Evolutionary conservation across 2,113 vertebrate species (phyloP), one percentile per base, ranked within the genome.

Genomic region (Cricetomys ansorgei): DNA sequence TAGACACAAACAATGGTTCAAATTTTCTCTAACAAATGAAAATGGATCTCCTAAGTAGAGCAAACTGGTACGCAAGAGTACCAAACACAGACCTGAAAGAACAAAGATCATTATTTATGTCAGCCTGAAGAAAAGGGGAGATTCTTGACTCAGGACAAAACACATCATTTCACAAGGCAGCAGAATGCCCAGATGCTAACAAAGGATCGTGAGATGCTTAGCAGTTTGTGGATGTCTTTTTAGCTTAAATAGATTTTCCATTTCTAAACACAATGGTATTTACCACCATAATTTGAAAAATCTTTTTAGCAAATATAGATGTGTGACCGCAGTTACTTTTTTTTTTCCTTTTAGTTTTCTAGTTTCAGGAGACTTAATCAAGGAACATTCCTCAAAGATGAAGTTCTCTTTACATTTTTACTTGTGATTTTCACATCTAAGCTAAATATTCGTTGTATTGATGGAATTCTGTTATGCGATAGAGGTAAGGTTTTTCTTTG

Each of bases 101-200:
- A 97, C 90, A 97, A 96, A 95, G 94, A 92, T 92, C 76, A 86
- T 94, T 96, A 95, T 94, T 96, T 96, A 93, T 93, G 88, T 96
- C 97, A 97, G 88, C 57, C 34, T 79, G 88, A 93, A 94, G 91
- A 96, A 92, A 92, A 93, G 77, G 43, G 23, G 73, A 92, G 67
- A 94, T 88, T 94, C 90, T 92, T 94, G 85, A 94, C 84, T 92
- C 62, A 88, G 93, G 88, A 95, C 90, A 53, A 69, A 96, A 93
- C 95, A 92, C 88, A 96, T 95, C 88, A 96, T 93, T 97, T 97
- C 92, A 86, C 2, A 0, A 73, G 92, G 93, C 93, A 94, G 59
- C 64, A 95, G 93, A 96, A 95, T 73, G 92, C 55, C 84, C 40
- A 12, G 70, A 88, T 86, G 23, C 59, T 93, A 96, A 96, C 91